Percentiles rank a stretch among this genome's conserved stretches.
These are phyloP conservation scores for Nesidiocoris tenuis DNA, from an alignment of 2,888 invertebrate genomes.

Conservation along the genomic window DNA sequence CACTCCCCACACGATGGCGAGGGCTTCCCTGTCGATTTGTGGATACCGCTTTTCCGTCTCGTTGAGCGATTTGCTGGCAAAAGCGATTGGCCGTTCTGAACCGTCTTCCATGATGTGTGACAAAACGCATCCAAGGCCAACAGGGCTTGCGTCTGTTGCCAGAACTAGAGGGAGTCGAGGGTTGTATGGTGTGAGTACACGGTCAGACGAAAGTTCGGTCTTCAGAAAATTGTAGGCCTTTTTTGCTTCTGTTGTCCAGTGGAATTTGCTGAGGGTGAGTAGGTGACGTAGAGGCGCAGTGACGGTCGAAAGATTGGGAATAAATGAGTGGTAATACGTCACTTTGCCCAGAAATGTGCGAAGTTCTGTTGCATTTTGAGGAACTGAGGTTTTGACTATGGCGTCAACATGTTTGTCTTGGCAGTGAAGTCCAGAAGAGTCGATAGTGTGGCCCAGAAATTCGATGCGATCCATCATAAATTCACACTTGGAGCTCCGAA, in stretches of 20 bases:
- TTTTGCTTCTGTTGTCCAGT: background rate
- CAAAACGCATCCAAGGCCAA: constrained; percentile 48
- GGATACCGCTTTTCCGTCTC: constrained; percentile 52
- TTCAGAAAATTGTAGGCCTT: constrained; percentile 1
- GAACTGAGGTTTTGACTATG: background rate
- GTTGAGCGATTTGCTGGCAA: constrained; percentile 53
- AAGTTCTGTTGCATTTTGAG: background rate
- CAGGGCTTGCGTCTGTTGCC: constrained; percentile 51
- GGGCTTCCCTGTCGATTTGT: too few relatives aligned
- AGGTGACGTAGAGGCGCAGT: constrained; percentile 2
- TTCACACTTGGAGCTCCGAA: constrained; percentile 19
- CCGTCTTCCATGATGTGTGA: constrained; percentile 53
- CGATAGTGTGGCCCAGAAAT: constrained; percentile 30
- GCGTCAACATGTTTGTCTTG: background rate
- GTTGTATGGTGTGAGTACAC: constrained; percentile 50
- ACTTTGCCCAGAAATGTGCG: constrained; percentile 4
- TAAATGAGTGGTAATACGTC: constrained; percentile 6
- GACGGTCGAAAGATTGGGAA: background rate
- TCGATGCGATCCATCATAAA: constrained; percentile 17
- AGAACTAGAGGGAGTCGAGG: constrained; percentile 51
- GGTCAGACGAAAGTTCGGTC: constrained; percentile 1
- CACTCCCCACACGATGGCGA: too few relatives aligned
- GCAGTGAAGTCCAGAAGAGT: background rate
- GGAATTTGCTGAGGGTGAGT: background rate
- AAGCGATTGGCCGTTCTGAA: constrained; percentile 53